Evolutionary conservation across 1,140 invertebrate genomes (phyloP).

Genomic region (Arion vulgaris): DNA sequence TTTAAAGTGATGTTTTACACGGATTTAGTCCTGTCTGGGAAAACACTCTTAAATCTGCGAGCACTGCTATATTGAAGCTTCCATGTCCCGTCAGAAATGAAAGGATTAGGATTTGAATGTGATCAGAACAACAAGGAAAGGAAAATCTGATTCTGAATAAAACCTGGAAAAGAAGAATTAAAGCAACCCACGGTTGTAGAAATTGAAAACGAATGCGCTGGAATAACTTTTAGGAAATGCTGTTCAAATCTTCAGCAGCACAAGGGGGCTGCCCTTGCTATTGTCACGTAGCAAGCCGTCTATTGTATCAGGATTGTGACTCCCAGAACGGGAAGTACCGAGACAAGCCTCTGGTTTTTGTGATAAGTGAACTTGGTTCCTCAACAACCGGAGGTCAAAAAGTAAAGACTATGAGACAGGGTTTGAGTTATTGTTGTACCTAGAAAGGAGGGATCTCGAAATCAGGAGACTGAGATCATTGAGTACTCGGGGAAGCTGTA

Average conservation of each 20-base stretch:
- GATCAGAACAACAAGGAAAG: not conserved
- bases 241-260: not conserved
- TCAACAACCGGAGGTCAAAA: not conserved
- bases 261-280: not conserved
- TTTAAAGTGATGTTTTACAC: not conserved
- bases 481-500: too few species aligned
- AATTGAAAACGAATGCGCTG: not conserved
- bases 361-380: not conserved
- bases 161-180: not conserved
- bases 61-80: not conserved
- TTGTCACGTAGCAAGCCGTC: not conserved
- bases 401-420: not conserved
- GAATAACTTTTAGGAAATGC: not conserved
- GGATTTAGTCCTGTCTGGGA: not conserved
- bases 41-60: not conserved
- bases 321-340: not conserved
- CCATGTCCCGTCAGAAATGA: not conserved
- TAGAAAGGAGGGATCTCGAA: not conserved
- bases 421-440: not conserved
- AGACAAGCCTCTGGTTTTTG: not conserved
- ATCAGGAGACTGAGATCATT: too few species aligned
- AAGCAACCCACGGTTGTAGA: not conserved
- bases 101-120: conserved; percentile 5
- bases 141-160: not conserved
- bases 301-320: not conserved